Conservation (phyloP, 2,113 vertebrate genomes). For the Hemichromis elongatus region DNA sequence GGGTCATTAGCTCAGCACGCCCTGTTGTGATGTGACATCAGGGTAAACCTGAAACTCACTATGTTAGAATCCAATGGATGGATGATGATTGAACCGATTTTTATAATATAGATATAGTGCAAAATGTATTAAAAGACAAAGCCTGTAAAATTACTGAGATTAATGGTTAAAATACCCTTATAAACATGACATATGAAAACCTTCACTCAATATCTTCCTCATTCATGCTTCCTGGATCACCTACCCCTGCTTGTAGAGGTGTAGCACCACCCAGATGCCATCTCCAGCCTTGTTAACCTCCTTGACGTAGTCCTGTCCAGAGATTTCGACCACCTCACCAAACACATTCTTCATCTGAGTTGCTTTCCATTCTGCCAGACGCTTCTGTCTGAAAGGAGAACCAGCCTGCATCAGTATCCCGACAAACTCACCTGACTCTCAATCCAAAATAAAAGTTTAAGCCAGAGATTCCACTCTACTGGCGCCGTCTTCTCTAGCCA, state of each 20-base stretch:
- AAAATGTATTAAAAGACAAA: neutral
- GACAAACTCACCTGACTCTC: neutral
- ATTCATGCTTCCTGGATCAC: neutral
- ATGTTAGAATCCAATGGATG: neutral
- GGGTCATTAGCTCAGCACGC: neutral
- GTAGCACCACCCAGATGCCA: constrained; percentile 89
- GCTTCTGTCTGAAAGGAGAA: constrained; percentile 77
- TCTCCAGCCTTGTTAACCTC: constrained; percentile 92
- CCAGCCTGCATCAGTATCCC: neutral
- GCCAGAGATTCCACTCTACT: neutral
- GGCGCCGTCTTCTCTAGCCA: neutral
- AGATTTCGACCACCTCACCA: constrained; percentile 88
- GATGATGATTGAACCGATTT: neutral
- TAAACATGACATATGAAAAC: neutral
- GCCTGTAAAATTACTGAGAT: neutral
- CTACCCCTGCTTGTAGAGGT: constrained; percentile 97
- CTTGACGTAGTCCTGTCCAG: constrained; percentile 90
- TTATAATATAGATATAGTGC: no score
- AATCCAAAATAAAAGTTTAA: neutral
- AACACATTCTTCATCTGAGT: constrained; percentile 84
- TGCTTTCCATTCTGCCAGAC: constrained; percentile 91
- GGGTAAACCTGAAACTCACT: neutral
- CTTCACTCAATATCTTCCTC: fast-evolving
- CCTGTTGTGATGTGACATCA: neutral
- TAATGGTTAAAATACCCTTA: neutral